Conservation (phyloP, 2,888 invertebrate genomes). For the Eremobia ochroleuca region DNA sequence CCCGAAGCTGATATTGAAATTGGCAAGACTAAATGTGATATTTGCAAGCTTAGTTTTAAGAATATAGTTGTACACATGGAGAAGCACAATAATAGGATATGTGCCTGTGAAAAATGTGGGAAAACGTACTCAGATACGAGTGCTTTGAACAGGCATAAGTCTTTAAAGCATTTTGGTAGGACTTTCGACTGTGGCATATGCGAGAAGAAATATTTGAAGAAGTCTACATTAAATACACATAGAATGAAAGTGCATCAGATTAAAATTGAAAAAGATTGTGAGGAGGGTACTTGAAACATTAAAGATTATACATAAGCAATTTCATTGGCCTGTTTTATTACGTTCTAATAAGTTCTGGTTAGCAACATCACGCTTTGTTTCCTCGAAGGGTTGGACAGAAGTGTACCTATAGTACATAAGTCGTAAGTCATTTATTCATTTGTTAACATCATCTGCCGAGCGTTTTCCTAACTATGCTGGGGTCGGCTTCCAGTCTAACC, state of each 20-base stretch:
- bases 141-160: slow-evolving; percentile 55
- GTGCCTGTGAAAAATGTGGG: slow-evolving; percentile 45
- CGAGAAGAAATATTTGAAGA: slow-evolving; percentile 48
- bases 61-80: slow-evolving; percentile 52
- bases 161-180: slow-evolving; percentile 42
- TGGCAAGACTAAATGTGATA: slow-evolving; percentile 45
- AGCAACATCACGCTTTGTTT: too few relatives aligned
- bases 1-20: not conserved
- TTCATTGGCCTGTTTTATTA: not conserved
- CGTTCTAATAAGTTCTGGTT: not conserved
- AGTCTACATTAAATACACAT: slow-evolving; percentile 39
- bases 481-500: too few relatives aligned
- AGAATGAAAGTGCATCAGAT: slow-evolving; percentile 51
- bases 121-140: slow-evolving; percentile 34
- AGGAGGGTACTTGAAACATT: not conserved
- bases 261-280: slow-evolving; percentile 38
- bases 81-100: not conserved
- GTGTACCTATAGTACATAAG: too few relatives aligned
- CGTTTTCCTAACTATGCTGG: too few relatives aligned
- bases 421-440: too few relatives aligned
- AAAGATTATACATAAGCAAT: not conserved
- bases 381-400: too few relatives aligned
- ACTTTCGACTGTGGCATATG: slow-evolving; percentile 49
- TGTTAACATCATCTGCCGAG: too few relatives aligned
- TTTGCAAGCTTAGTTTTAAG: slow-evolving; percentile 44